phyloP scores from a whole-genome alignment of 2,113 vertebrate genomes.

The Lamprotornis superbus region DNA sequence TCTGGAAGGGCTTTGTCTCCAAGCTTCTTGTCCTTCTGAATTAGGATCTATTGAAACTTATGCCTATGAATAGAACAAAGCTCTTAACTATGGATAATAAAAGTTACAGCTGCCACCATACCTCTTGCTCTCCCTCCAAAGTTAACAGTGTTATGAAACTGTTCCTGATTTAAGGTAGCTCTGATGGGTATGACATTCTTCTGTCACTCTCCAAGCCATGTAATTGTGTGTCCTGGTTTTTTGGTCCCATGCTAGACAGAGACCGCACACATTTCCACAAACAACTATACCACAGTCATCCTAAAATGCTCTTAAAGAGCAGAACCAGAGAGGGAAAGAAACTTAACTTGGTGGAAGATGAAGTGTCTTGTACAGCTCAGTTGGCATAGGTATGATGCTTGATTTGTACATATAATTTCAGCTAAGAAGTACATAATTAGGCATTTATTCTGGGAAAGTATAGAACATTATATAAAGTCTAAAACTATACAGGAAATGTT shows the following conservation, averaged over 20 bases:
- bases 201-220: not conserved
- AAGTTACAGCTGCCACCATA: not conserved
- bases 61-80: not conserved
- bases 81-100: not conserved
- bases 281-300: not conserved
- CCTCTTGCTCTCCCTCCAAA: not conserved
- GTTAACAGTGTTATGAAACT: not conserved
- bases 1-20: not conserved
- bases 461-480: not conserved
- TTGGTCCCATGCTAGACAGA: not conserved
- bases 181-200: not conserved
- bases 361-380: not conserved
- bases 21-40: not conserved
- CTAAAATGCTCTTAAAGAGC: not conserved
- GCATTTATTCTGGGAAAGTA: not conserved
- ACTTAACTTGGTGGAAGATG: not conserved
- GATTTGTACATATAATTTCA: not conserved
- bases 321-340: not conserved
- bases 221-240: not conserved
- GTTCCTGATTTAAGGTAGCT: not conserved
- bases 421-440: not conserved
- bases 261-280: not conserved
- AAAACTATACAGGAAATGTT: not conserved
- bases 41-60: not conserved
- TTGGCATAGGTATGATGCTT: not conserved